These are phyloP conservation scores for Dolichoris vasculosae DNA, from an alignment of 1,140 invertebrate genomes.

Conservation along the genomic window DNA sequence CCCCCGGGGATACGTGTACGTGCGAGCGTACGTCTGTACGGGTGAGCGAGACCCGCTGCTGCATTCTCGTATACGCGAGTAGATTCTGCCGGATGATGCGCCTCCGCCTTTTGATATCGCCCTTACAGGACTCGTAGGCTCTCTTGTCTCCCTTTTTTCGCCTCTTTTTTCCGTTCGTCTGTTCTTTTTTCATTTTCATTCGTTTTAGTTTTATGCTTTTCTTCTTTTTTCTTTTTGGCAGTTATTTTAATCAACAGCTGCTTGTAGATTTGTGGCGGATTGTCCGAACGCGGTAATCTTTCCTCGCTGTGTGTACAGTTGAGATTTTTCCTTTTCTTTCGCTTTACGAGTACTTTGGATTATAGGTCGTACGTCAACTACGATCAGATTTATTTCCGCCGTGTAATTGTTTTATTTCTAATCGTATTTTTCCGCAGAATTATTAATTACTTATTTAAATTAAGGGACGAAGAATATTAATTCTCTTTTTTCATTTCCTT, in stretches of 20 bases:
- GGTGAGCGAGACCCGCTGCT: not conserved
- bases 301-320: not conserved
- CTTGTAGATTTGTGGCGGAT: slow-evolving; percentile 6
- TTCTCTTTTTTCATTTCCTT: not conserved
- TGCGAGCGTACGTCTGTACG: not conserved
- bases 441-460: not conserved
- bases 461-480: too few relatives aligned
- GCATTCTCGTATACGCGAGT: not conserved
- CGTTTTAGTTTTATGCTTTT: too few relatives aligned
- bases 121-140: not conserved
- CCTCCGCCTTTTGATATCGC: slow-evolving; percentile 18
- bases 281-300: not conserved
- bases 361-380: not conserved
- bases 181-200: too few relatives aligned
- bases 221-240: not conserved
- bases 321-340: not conserved
- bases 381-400: not conserved
- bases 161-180: not conserved
- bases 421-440: not conserved
- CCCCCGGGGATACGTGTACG: slow-evolving; percentile 40
- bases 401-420: not conserved
- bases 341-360: not conserved
- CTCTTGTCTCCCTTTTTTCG: not conserved
- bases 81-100: not conserved
- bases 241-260: slow-evolving; percentile 37